Evolutionary conservation across 1,140 invertebrate species (phyloP), one percentile per base, ranked within the genome.

Genomic region (Listronotus oregonensis): DNA sequence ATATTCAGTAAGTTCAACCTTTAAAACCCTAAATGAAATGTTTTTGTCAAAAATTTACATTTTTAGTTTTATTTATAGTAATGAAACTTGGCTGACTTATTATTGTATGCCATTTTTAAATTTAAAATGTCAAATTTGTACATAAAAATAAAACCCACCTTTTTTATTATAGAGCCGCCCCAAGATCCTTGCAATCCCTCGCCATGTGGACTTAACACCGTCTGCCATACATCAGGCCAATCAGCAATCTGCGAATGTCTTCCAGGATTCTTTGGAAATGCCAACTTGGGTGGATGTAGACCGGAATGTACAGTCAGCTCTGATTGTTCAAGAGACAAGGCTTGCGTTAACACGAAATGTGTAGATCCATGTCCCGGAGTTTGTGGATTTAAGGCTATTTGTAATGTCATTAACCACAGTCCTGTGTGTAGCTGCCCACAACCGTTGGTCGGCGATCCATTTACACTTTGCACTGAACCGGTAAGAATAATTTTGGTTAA

Each of bases 371-470:
- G 91, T 72, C 75, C 83, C 0, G 88, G 88, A 21, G 83, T 87
- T 2, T 92, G 90, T 74, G 90, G 89, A 8, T 85, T 84, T 70
- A 82, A 80, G 31, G 90, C 88, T 9, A 70, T 85, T 64, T 90
- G 91, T 70, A 80, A 86, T 55, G 87, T 88, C 0, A 86, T 90
- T 69, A 91, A 91, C 74, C 92, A 94, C 73, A 90, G 89, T 68
- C 90, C 91, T 2, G 85, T 92, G 4, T 94, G 92, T 72, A 88
- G 85, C 11, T 94, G 92, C 74, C 87, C 89, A 39, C 76, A 83
- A 51, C 83, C 86, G 0, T 82, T 85, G 17, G 82, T 87, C 21
- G 91, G 91, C 47, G 89, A 93, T 86, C 90, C 92, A 39, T 92
- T 92, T 77, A 79, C 84, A 1, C 83, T 86, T 70, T 92, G 90